Evolutionary conservation across 35 echinoderm and acorn worm genomes (phyloP), one percentile per base, ranked within the genome.

Genomic region (Ophioderma brevispina): DNA sequence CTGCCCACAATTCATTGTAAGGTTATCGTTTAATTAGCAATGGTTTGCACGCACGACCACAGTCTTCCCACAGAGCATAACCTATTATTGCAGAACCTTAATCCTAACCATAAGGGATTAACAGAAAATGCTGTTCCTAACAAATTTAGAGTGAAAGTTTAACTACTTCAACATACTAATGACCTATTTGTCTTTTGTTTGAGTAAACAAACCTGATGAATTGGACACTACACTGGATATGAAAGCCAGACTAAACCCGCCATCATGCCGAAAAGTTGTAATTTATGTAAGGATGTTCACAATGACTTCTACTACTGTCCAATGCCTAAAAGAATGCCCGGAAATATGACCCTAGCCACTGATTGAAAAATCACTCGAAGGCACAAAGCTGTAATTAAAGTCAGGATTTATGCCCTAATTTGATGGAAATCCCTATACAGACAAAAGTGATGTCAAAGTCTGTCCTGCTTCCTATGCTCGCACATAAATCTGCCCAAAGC

Each of bases 221-320:
- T 25, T 25, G 59, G 28, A 70, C n/a, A 25, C 2, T 70, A 25
- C 5, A 70, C n/a, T 70, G 28, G 28, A 70, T 70, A 70, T 30
- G 28, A 70, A 70, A 3, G 5, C 59, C 59, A 70, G 59, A 70
- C 59, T 70, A 70, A n/a, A 70, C 59, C 59, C n/a, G 59, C 59
- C 59, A 70, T n/a, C n/a, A 25, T 70, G 59, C 59, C 59, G 59
- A 70, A 46, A 70, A 70, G 59, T 70, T 70, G 23, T 70, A 70
- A 70, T 70, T 70, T 70, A 70, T 70, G n/a, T 70, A 70, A 70
- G 59, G 59, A 70, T 70, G 59, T 70, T 70, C 59, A 70, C 59
- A 25, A 70, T 70, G 17, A 70, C 28, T 25, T 70, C 28, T 70
- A 25, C 15, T 15, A 70, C 10, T 2, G 59, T 70, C n/a, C 4